Conservation (phyloP, 2,113 vertebrate species). For the Chrysemys picta region DNA sequence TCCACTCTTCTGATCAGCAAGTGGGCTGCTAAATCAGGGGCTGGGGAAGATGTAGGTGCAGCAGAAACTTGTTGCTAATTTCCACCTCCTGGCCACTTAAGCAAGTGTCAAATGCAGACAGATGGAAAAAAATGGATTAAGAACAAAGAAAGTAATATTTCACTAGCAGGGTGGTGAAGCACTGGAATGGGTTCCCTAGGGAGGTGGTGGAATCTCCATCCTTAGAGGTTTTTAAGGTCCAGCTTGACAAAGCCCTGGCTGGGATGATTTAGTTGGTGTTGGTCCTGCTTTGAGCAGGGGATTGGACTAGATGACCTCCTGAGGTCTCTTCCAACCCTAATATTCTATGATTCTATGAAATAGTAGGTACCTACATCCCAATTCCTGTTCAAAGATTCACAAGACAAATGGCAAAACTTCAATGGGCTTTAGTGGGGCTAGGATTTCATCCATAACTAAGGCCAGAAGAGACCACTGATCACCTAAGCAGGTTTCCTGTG, state of each 20-base stretch:
- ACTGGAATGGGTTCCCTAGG: too few species aligned
- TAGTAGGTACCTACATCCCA: background rate
- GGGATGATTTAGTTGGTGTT: too few species aligned
- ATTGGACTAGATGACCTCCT: too few species aligned
- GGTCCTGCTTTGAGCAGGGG: too few species aligned
- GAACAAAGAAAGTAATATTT: background rate
- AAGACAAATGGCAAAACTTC: background rate
- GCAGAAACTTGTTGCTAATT: background rate
- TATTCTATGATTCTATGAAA: background rate
- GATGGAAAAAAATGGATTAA: background rate
- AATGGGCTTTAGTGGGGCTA: background rate
- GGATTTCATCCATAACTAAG: background rate
- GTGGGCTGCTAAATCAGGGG: rapidly evolving
- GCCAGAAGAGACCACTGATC: background rate
- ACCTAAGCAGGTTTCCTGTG: background rate
- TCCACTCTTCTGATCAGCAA: background rate
- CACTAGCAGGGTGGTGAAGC: too few species aligned
- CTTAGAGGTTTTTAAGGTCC: too few species aligned
- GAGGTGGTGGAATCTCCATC: too few species aligned
- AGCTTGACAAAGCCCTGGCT: too few species aligned
- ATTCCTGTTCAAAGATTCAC: background rate
- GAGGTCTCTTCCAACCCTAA: too few species aligned
- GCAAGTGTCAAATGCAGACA: background rate
- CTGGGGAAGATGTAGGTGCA: rapidly evolving
- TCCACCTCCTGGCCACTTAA: background rate